Conservation (phyloP, 2,888 invertebrate genomes). For the Apodemia zela region DNA sequence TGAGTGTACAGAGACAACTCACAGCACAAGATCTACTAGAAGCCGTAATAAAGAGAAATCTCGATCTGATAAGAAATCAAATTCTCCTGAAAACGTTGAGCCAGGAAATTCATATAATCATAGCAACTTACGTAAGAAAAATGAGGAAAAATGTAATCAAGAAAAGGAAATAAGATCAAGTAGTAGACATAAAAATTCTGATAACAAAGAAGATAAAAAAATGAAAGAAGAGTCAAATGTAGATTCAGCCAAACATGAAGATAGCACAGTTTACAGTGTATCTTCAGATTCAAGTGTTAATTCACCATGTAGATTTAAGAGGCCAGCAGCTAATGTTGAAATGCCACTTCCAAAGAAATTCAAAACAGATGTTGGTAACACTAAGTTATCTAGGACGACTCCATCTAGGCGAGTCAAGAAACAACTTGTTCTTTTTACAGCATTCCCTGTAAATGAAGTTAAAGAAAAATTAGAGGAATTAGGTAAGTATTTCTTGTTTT, state of each 20-base stretch:
- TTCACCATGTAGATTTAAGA: slow-evolving; percentile 46
- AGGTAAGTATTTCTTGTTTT: slow-evolving; percentile 44
- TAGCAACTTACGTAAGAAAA: slow-evolving; percentile 10
- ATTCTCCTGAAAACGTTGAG: background rate
- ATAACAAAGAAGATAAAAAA: slow-evolving; percentile 27
- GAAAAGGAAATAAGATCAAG: slow-evolving; percentile 11
- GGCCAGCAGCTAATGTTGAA: slow-evolving; percentile 40
- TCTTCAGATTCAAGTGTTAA: slow-evolving; percentile 50
- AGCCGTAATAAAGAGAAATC: background rate
- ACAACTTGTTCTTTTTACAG: slow-evolving; percentile 60
- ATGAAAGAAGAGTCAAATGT: slow-evolving; percentile 32
- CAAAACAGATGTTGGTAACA: slow-evolving; percentile 34
- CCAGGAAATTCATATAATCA: background rate
- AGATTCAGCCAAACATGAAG: slow-evolving; percentile 39
- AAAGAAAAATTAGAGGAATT: slow-evolving; percentile 52
- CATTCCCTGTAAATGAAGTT: slow-evolving; percentile 53
- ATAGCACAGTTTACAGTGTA: slow-evolving; percentile 54
- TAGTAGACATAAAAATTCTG: slow-evolving; percentile 31
- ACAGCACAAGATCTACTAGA: slow-evolving; percentile 5
- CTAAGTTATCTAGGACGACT: slow-evolving; percentile 40
- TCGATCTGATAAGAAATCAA: slow-evolving; percentile 1
- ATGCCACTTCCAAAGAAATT: slow-evolving; percentile 47
- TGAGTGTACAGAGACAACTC: background rate
- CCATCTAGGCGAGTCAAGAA: slow-evolving; percentile 42
- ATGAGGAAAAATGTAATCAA: slow-evolving; percentile 10